phyloP scores from a whole-genome alignment of 2,888 invertebrate genomes.

The Stegana nigrithorax region DNA sequence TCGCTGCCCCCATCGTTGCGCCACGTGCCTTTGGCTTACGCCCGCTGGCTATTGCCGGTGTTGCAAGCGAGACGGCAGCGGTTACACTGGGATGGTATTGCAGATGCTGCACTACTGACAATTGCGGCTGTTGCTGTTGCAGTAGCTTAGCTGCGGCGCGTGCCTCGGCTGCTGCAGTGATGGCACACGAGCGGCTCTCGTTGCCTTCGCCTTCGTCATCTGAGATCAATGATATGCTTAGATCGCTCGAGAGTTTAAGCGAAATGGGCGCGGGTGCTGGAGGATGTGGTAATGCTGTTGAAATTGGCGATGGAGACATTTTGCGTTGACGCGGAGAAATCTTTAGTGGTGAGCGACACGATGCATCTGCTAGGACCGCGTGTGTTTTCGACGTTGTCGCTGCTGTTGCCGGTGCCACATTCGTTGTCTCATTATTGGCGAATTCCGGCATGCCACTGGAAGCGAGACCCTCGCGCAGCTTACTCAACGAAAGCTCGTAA shows the following conservation, averaged over 20 bases:
- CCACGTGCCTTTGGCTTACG: neutral
- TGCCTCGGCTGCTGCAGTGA: slow-evolving; percentile 27
- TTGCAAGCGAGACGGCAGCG: slow-evolving; percentile 20
- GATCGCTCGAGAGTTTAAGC: slow-evolving; percentile 59
- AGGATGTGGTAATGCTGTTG: no score
- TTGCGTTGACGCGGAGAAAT: slow-evolving; percentile 43
- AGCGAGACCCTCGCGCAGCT: slow-evolving; percentile 64
- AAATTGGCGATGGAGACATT: slow-evolving; percentile 34
- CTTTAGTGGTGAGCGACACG: slow-evolving; percentile 35
- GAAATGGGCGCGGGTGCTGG: slow-evolving; percentile 59
- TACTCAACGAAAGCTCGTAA: slow-evolving; percentile 64
- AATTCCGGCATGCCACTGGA: slow-evolving; percentile 62
- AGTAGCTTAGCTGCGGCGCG: slow-evolving; percentile 49
- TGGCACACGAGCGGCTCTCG: slow-evolving; percentile 22
- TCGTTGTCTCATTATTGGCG: slow-evolving; percentile 34
- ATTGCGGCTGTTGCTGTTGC: slow-evolving; percentile 55
- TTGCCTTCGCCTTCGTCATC: slow-evolving; percentile 60
- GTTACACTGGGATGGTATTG: slow-evolving; percentile 50
- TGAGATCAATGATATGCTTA: slow-evolving; percentile 66
- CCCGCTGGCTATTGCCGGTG: slow-evolving; percentile 19
- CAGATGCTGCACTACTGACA: slow-evolving; percentile 52
- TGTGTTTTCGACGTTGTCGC: slow-evolving; percentile 10
- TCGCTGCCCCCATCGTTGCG: neutral
- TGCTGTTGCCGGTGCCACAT: neutral
- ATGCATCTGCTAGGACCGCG: no score